A percentile compares a stretch with the other conserved stretches of the same genome.
Conservation (phyloP, 2,113 vertebrate genomes). For the Caracal caracal region DNA sequence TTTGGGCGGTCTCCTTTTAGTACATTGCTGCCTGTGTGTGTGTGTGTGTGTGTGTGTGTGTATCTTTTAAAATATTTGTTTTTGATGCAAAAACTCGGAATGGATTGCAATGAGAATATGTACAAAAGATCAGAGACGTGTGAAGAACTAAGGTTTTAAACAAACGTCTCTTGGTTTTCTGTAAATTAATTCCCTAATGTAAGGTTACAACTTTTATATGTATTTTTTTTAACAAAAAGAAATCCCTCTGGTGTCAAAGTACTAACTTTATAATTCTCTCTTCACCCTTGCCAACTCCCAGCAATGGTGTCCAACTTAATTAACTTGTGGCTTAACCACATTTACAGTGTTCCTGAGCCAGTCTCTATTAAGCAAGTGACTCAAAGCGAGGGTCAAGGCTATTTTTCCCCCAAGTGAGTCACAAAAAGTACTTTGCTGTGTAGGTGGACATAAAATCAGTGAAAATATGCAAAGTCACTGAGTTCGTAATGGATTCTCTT, state of each 20-base stretch:
- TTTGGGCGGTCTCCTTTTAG: not conserved
- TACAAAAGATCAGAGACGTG: slow-evolving; percentile 37
- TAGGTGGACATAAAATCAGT: slow-evolving; percentile 62
- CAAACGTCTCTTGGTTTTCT: slow-evolving; percentile 35
- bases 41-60: not conserved
- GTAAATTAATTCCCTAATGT: slow-evolving; percentile 60
- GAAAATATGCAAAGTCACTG: slow-evolving; percentile 73
- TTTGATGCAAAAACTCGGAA: slow-evolving; percentile 16
- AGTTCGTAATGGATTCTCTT: slow-evolving; percentile 60
- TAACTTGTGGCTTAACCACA: slow-evolving; percentile 73
- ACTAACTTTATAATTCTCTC: slow-evolving; percentile 72
- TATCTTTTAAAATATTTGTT: slow-evolving; percentile 14
- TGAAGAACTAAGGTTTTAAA: slow-evolving; percentile 61
- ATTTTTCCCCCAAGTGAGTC: slow-evolving; percentile 63
- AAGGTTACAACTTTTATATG: slow-evolving; percentile 56
- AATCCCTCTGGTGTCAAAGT: slow-evolving; percentile 58
- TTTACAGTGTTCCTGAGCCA: slow-evolving; percentile 43
- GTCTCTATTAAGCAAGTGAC: slow-evolving; percentile 68
- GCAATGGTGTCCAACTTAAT: slow-evolving; percentile 75
- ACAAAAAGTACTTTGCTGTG: slow-evolving; percentile 59
- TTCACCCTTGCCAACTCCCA: slow-evolving; percentile 23
- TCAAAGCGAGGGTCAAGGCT: slow-evolving; percentile 54
- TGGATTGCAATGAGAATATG: not conserved
- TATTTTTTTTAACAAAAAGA: slow-evolving; percentile 49
- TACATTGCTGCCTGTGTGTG: not conserved